Evolutionary conservation across 2,888 invertebrate genomes (phyloP), one percentile per base, ranked within the genome.

Genomic region (Sinodicranocentrus sp.): DNA sequence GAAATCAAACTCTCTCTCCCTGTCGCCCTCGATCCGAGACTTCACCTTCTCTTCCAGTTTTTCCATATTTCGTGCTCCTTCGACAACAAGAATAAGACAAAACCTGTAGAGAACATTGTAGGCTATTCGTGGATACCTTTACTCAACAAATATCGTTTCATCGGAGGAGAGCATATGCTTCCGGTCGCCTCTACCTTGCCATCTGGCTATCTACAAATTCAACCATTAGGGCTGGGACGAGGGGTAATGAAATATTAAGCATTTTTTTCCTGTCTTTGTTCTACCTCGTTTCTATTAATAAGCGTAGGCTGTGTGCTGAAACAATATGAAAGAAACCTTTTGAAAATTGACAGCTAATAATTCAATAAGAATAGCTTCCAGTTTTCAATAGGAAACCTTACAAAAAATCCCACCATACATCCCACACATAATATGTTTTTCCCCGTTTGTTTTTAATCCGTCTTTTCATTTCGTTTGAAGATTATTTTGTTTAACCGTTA

Each of bases 71-170:
- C 97, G 84, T 98, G 98, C 90, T 93, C 94, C 73, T 87, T 88
- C 61, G 88, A 88, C 61, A 85, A 82, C 48, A 94, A 39, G 94
- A 94, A 82, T 93, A 95, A 17, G 67, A 88, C 83, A 48, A 84
- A 86, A 76, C 88, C 86, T 78, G 88, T 88, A 39, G 96, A 96
- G 90, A 95, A 94, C 87, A 94, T 96, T 89, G 96, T 98, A 73
- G 99, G 99, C 84, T 98, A 96, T 91, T 94, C 98, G 0, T 99
- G 98, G 98, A 91, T 96, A 84, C 97, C 98, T 0, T 91, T 99
- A 54, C 91, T 97, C 71, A 93, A 93, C 87, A 97, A 95, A 91
- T 88, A 85, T 57, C 86, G 88, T 90, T 92, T 97, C 86, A 94
- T 95, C 80, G 94, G 96, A 73, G 97, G 97, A 89, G 93, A 95